These are phyloP conservation scores for Leptopilina clavipes DNA, from an alignment of 1,140 invertebrate genomes.

Conservation along the genomic window DNA sequence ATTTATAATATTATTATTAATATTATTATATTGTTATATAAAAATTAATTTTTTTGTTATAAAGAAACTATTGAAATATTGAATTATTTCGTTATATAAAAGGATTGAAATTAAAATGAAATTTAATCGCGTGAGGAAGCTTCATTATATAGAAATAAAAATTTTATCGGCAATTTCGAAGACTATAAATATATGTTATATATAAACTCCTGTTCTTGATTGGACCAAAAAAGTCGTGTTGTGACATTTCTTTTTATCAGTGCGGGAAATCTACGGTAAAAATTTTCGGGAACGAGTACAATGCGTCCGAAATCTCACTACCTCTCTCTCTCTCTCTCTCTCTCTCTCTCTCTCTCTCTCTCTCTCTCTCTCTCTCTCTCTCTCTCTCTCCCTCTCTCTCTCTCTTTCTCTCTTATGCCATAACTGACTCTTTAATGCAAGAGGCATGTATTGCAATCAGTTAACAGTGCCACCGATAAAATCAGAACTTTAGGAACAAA, in stretches of 20 bases:
- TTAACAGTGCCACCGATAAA: constrained; percentile 41
- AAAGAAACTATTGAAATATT: no score
- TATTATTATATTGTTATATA: no score
- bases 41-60: no score
- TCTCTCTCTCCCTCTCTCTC: no score
- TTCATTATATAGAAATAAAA: no score
- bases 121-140: no score
- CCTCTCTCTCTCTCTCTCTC: not conserved
- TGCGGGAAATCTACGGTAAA: constrained; percentile 14
- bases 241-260: constrained; percentile 29
- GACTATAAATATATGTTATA: no score
- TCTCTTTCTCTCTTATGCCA: not conserved
- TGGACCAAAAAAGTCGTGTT: not conserved
- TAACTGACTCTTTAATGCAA: constrained; percentile 43
- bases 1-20: no score
- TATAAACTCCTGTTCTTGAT: not conserved
- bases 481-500: constrained; percentile 46
- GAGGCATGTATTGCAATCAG: constrained; percentile 43
- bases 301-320: constrained; percentile 19
- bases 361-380: not conserved
- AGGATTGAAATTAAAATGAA: no score
- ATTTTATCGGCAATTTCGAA: not conserved
- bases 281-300: constrained; percentile 10
- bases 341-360: not conserved
- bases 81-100: no score